These are phyloP conservation scores for Ceyx margarethae DNA, from an alignment of 2,113 vertebrate species.

Conservation along the genomic window DNA sequence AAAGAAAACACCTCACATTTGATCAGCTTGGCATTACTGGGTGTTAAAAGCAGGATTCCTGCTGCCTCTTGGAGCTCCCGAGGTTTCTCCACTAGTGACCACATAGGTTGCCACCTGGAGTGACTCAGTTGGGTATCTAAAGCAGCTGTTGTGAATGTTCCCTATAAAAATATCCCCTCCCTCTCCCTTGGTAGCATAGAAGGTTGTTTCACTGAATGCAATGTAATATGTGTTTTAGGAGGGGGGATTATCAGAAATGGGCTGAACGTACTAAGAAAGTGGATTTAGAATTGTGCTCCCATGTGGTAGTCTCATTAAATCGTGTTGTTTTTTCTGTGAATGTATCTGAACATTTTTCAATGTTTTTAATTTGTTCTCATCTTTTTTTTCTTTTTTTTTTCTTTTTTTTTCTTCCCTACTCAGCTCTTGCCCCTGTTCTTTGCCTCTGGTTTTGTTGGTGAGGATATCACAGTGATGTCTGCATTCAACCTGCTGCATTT, in stretches of 20 bases:
- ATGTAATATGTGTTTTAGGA: neutral
- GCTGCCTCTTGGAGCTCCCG: neutral
- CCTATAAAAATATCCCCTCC: neutral
- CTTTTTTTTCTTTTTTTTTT: constrained; percentile 50
- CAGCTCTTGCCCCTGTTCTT: constrained; percentile 83
- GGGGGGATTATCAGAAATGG: neutral
- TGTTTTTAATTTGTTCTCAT: constrained; percentile 77
- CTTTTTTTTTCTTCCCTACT: constrained; percentile 76
- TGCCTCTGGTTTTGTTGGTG: constrained; percentile 82
- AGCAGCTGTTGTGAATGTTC: neutral
- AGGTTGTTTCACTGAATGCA: neutral
- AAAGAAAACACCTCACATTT: neutral
- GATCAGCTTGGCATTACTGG: neutral
- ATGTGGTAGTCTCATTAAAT: constrained; percentile 3
- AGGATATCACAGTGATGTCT: constrained; percentile 93
- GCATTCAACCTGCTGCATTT: constrained; percentile 99
- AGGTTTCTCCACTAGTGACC: neutral
- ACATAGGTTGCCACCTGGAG: neutral
- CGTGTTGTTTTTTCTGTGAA: constrained; percentile 54
- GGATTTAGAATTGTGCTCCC: constrained; percentile 9
- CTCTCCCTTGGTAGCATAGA: neutral
- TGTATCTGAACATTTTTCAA: constrained; percentile 65
- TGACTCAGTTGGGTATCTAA: neutral
- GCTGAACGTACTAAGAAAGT: neutral
- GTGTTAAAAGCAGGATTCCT: neutral